These are phyloP conservation scores for Psittacula echo DNA, from an alignment of 2,797 vertebrate species.

Conservation along the genomic window DNA sequence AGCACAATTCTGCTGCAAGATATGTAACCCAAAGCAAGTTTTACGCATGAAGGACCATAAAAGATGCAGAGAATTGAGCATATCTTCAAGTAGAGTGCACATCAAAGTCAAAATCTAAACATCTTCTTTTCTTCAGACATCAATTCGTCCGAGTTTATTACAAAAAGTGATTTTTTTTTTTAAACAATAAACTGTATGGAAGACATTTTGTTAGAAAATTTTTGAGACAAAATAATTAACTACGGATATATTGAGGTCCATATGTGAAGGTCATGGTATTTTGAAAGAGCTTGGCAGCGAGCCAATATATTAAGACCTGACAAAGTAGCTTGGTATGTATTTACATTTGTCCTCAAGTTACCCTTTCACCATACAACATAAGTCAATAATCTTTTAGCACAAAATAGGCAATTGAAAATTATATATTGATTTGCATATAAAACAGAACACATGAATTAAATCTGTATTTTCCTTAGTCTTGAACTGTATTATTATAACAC, in stretches of 20 bases:
- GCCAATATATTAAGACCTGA: slow-evolving; percentile 35
- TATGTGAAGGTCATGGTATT: slow-evolving; percentile 49
- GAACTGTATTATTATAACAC: neutral
- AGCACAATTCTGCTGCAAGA: neutral
- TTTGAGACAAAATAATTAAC: slow-evolving; percentile 33
- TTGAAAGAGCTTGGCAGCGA: slow-evolving; percentile 36
- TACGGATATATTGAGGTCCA: slow-evolving; percentile 1
- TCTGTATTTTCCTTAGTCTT: neutral
- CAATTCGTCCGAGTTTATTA: neutral
- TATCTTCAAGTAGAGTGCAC: neutral
- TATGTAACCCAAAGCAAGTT: neutral
- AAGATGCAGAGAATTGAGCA: neutral
- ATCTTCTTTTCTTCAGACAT: neutral
- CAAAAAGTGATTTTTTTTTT: neutral
- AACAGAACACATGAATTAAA: neutral
- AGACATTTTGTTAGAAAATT: neutral
- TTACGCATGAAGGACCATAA: neutral
- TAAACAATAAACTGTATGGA: neutral
- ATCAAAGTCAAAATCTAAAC: neutral
- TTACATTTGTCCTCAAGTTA: slow-evolving; percentile 45
- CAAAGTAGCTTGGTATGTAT: neutral
- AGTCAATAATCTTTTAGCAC: neutral
- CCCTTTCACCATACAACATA: neutral
- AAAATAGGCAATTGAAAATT: neutral
- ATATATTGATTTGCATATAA: neutral